Evolutionary conservation across 2,797 vertebrate genomes (phyloP).

Genomic region (Acipenser oxyrinchus): DNA sequence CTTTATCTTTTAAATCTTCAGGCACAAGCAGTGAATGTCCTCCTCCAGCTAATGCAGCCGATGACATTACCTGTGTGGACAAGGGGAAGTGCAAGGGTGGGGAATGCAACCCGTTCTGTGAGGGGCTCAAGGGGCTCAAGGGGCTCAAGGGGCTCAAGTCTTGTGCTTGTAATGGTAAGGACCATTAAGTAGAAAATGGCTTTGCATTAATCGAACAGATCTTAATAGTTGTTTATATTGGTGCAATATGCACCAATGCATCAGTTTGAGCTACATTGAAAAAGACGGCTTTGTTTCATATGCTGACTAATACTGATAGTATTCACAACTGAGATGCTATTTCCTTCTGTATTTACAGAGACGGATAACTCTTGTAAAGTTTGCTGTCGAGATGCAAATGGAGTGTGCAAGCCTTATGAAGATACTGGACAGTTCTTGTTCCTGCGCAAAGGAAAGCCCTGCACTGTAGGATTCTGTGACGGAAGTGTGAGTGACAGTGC

Average conservation of each 20-base stretch:
- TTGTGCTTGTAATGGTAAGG: constrained; percentile 84
- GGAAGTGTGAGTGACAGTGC: constrained; percentile 61
- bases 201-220: no score
- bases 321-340: no score
- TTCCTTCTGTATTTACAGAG: constrained; percentile 51
- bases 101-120: constrained; percentile 88
- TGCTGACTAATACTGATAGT: no score
- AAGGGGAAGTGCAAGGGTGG: constrained; percentile 76
- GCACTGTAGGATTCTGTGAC: constrained; percentile 94
- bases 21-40: constrained; percentile 87
- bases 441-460: constrained; percentile 92
- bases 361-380: constrained; percentile 91
- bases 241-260: no score
- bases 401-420: constrained; percentile 64
- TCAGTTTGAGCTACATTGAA: no score
- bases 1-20: constrained; percentile 28
- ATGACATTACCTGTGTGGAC: constrained; percentile 80
- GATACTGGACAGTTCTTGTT: constrained; percentile 59
- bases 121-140: constrained; percentile 60
- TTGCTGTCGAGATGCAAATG: constrained; percentile 69
- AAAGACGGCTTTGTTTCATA: no score
- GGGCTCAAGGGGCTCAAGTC: no score
- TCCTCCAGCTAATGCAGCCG: constrained; percentile 67
- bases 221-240: no score
- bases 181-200: not conserved